phyloP scores from a whole-genome alignment of 1,140 invertebrate species.

The Penaeus japonicus region DNA sequence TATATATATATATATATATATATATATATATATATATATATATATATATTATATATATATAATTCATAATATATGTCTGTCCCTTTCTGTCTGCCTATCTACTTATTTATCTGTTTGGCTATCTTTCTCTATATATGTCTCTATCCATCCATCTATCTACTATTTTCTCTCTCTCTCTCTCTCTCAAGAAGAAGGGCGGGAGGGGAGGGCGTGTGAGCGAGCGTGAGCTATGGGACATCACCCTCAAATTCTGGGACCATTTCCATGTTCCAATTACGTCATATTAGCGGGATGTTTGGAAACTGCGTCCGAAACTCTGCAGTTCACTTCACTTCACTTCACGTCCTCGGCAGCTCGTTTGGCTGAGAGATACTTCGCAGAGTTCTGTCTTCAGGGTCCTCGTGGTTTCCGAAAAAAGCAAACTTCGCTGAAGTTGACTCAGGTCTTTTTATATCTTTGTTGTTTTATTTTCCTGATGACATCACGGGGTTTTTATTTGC shows the following conservation, averaged over 20 bases:
- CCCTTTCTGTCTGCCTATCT: not conserved
- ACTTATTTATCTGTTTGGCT: not conserved
- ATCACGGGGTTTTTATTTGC: not conserved
- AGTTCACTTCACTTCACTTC: not conserved
- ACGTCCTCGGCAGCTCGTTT: too few relatives aligned
- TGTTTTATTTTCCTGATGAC: not conserved
- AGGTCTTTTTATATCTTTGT: not conserved
- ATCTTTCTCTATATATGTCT: not conserved
- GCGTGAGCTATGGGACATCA: not conserved
- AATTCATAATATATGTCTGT: too few relatives aligned
- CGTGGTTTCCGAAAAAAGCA: not conserved
- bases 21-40: conserved; percentile 19
- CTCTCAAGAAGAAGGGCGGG: not conserved
- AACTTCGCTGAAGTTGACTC: not conserved
- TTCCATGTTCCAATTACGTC: not conserved
- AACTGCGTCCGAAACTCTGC: not conserved
- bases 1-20: not conserved
- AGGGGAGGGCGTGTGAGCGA: not conserved
- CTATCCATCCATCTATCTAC: too few relatives aligned
- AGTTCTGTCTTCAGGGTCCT: too few relatives aligned
- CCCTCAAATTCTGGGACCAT: not conserved
- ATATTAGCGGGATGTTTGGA: not conserved
- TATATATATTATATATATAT: not conserved
- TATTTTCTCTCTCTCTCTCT: too few relatives aligned
- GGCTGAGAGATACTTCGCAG: too few relatives aligned